Conservation (phyloP, 2,797 vertebrate species). For the Epinephelus awoara region DNA sequence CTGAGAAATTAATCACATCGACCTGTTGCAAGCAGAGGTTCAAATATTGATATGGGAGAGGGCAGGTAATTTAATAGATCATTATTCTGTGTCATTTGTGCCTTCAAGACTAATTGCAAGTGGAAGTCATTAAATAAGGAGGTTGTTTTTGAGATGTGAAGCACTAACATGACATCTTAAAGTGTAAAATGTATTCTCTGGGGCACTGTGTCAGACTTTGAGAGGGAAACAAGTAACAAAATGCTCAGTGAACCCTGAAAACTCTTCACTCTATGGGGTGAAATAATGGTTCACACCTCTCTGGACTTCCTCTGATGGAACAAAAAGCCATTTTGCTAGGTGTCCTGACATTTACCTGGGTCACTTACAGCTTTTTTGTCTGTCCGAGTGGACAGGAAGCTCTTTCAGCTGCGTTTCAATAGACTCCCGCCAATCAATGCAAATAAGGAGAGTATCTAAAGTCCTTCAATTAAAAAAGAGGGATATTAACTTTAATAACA, state of each 20-base stretch:
- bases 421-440: slow-evolving; percentile 67
- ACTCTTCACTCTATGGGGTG: slow-evolving; percentile 8
- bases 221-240: neutral
- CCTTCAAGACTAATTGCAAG: too few relatives aligned
- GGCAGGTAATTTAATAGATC: slow-evolving; percentile 12
- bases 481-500: neutral
- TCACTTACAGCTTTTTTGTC: slow-evolving; percentile 47
- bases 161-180: neutral
- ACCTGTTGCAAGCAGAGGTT: slow-evolving; percentile 85
- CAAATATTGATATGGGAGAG: slow-evolving; percentile 53
- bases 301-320: slow-evolving; percentile 31
- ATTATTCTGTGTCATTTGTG: slow-evolving; percentile 33
- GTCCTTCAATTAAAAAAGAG: neutral
- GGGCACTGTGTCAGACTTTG: neutral
- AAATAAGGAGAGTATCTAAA: neutral
- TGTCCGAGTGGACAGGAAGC: slow-evolving; percentile 54
- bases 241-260: slow-evolving; percentile 4
- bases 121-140: slow-evolving; percentile 2
- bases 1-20: slow-evolving; percentile 91
- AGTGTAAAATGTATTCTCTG: neutral
- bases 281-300: slow-evolving; percentile 59
- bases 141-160: slow-evolving; percentile 9
- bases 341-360: slow-evolving; percentile 74
- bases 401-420: slow-evolving; percentile 56
- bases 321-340: slow-evolving; percentile 52